Evolutionary conservation across 2,888 invertebrate genomes (phyloP), one percentile per base, ranked within the genome.

Genomic region (Orchesella flavescens): DNA sequence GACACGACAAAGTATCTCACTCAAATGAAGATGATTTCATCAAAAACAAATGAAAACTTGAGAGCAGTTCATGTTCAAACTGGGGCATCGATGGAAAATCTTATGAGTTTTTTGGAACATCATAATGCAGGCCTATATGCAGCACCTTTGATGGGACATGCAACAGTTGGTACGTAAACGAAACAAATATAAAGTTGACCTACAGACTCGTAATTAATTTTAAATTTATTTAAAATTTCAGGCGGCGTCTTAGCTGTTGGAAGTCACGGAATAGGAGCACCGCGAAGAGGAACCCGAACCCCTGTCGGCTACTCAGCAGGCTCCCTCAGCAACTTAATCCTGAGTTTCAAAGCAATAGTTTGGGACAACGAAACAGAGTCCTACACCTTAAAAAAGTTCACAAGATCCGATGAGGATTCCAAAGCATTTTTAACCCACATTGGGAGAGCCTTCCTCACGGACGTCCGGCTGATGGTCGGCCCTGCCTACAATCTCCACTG

Each of bases 371-470:
- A 69, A 19, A n/a, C 44, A 2, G 69, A 78, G 13, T 23, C 59
- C 3, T 78, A 78, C 49, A 46, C n/a, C 0, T 61, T 78, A n/a
- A 68, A 69, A 78, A 78, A 68, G 59, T 78, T 78, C 43, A 71
- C 68, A 21, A 43, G 77, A 23, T 44, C 23, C 4, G n/a, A 78
- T 68, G 69, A 46, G 21, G 77, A 78, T 24, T 15, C 77, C 17
- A 68, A 44, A 44, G 77, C 77, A 0, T 78, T 69, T 44, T 17
- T 78, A 19, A 68, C 69, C 4, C 68, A 78, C 57, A 23, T 78
- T 59, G 77, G 77, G 0, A 23, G 77, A 1, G 69, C 77, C 7
- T 78, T 78, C 61, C 23, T 78, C 7, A 68, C 69, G 1, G 77
- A 78, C 55, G 77, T 78, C 12, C 43, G 68, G n/a, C 49, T 78